Percentiles rank a stretch among this genome's conserved stretches.
phyloP scores from a whole-genome alignment of 1,140 invertebrate species.

The Choristoneura fumiferana region DNA sequence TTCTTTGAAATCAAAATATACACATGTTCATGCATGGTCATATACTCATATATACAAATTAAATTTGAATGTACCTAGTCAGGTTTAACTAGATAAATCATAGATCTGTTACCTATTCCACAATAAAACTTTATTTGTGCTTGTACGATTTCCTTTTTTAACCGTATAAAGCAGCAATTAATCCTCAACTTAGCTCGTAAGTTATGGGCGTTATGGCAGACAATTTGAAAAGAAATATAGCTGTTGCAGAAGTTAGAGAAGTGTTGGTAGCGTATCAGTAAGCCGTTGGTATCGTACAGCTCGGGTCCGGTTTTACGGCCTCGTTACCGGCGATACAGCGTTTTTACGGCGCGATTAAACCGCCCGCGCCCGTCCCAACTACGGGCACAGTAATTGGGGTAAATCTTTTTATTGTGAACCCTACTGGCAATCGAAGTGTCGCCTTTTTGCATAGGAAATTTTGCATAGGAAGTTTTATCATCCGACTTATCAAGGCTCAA shows the following conservation, averaged over 20 bases:
- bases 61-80: too few relatives aligned
- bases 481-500: too few relatives aligned
- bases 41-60: too few relatives aligned
- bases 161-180: background rate
- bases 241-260: constrained; percentile 13
- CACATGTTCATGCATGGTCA: too few relatives aligned
- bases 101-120: too few relatives aligned
- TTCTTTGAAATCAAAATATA: too few relatives aligned
- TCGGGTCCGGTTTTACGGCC: constrained; percentile 59
- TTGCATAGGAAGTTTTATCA: too few relatives aligned
- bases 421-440: constrained; percentile 25
- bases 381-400: constrained; percentile 57
- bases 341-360: constrained; percentile 68
- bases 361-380: constrained; percentile 40
- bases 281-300: constrained; percentile 39
- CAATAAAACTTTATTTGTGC: too few relatives aligned
- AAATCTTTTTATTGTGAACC: constrained; percentile 59
- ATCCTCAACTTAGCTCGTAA: constrained; percentile 12
- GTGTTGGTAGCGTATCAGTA: constrained; percentile 28
- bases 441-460: constrained; percentile 17
- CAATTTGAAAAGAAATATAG: constrained; percentile 12
- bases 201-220: constrained; percentile 9
- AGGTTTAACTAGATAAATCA: too few relatives aligned
- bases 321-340: constrained; percentile 60
- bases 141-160: too few relatives aligned